These are phyloP conservation scores for Hippasteria phrygiana DNA, from an alignment of 53 echinoderm and acorn worm species.

Conservation along the genomic window DNA sequence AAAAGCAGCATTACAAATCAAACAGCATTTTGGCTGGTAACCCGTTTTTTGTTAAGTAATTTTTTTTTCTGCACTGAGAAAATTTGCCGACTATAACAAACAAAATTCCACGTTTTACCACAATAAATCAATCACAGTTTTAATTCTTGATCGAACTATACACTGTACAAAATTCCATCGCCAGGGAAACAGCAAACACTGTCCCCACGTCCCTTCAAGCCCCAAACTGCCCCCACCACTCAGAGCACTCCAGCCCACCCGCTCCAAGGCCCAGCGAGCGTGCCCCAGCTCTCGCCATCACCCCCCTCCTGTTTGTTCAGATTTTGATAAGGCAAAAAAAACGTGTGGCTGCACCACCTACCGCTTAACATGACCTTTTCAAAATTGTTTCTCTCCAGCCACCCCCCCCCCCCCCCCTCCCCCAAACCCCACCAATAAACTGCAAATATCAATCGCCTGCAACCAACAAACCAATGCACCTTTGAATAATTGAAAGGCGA, in stretches of 20 bases:
- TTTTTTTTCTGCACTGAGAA: too few relatives aligned
- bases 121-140: too few relatives aligned
- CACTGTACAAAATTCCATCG: neutral
- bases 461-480: neutral
- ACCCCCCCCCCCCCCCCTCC: too few relatives aligned
- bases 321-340: slow-evolving; percentile 4
- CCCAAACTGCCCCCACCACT: neutral
- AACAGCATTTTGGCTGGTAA: too few relatives aligned
- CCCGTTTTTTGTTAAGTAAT: too few relatives aligned
- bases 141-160: too few relatives aligned
- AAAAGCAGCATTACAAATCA: too few relatives aligned
- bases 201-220: slow-evolving; percentile 1
- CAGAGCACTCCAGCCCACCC: slow-evolving; percentile 8
- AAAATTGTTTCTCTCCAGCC: neutral
- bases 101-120: too few relatives aligned
- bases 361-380: slow-evolving; percentile 42
- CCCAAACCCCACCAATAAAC: neutral
- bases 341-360: neutral
- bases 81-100: too few relatives aligned
- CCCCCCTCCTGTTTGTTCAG: slow-evolving; percentile 33
- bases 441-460: neutral
- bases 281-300: slow-evolving; percentile 4
- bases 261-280: neutral
- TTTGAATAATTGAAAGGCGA: slow-evolving; percentile 31
- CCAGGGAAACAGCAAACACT: neutral